Conservation (phyloP, 2,797 vertebrate genomes). For the Microctenopoma steveboyesi region DNA sequence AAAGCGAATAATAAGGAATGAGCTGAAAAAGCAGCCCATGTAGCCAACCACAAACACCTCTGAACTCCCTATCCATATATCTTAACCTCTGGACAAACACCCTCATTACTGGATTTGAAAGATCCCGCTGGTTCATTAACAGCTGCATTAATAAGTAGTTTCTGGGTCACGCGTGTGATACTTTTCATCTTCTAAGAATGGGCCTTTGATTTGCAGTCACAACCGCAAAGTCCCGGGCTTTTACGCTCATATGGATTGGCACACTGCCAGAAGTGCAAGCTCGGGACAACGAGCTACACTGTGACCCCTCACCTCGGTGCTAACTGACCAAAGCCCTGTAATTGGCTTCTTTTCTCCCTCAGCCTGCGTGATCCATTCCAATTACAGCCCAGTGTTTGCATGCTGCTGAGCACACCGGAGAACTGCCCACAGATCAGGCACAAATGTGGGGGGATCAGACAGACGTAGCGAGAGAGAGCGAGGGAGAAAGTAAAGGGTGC, state of each 20-base stretch:
- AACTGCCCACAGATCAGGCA: constrained; percentile 34
- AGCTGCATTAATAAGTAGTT: constrained; percentile 48
- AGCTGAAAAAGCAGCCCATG: constrained; percentile 35
- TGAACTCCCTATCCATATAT: constrained; percentile 19
- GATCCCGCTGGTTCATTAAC: constrained; percentile 56
- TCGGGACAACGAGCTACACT: constrained; percentile 33
- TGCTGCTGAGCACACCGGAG: constrained; percentile 33
- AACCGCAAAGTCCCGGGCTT: constrained; percentile 13
- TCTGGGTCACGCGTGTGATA: constrained; percentile 58
- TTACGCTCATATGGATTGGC: constrained; percentile 39
- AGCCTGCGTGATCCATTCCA: constrained; percentile 51
- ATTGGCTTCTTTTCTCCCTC: constrained; percentile 56
- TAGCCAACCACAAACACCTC: constrained; percentile 23
- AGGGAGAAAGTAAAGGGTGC: not conserved
- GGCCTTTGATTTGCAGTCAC: constrained; percentile 41
- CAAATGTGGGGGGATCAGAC: constrained; percentile 26
- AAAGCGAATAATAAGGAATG: constrained; percentile 43
- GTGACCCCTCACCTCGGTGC: constrained; percentile 54
- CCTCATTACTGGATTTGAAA: constrained; percentile 56
- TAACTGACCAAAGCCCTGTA: constrained; percentile 53
- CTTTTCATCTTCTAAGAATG: constrained; percentile 43
- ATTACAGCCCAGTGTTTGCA: constrained; percentile 60
- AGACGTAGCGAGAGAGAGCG: constrained; percentile 15
- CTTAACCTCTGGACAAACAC: constrained; percentile 30
- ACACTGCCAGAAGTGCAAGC: constrained; percentile 36